Evolutionary conservation across 2,888 invertebrate genomes (phyloP).

Genomic region (Vanessa cardui): DNA sequence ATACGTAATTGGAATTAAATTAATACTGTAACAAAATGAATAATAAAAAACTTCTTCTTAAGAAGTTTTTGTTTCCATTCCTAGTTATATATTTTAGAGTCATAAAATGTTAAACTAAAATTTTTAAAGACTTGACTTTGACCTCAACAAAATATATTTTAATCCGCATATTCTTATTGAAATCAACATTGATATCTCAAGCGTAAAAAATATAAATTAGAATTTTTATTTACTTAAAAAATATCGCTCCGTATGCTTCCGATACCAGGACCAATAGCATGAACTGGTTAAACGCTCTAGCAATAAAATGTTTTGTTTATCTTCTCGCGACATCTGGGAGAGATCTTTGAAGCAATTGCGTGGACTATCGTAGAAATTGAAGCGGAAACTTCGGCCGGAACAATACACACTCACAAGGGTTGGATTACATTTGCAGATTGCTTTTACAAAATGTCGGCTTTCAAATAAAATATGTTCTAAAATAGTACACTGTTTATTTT

Average conservation of each 20-base stretch:
- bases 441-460: neutral
- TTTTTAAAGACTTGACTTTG: too few relatives aligned
- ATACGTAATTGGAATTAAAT: too few relatives aligned
- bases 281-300: neutral
- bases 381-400: constrained; percentile 15
- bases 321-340: constrained; percentile 19
- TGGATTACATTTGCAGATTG: constrained; percentile 18
- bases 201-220: too few relatives aligned
- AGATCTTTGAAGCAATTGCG: constrained; percentile 24
- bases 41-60: too few relatives aligned
- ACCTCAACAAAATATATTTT: too few relatives aligned
- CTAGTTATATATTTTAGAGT: too few relatives aligned
- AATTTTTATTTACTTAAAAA: neutral
- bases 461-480: neutral
- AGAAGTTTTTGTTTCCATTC: too few relatives aligned
- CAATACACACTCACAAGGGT: constrained; percentile 12
- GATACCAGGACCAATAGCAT: neutral
- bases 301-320: constrained; percentile 25
- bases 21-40: too few relatives aligned
- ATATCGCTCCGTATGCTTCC: neutral
- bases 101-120: too few relatives aligned
- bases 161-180: too few relatives aligned
- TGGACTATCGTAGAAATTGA: constrained; percentile 18
- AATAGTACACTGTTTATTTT: neutral
- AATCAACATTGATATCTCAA: too few relatives aligned